Conservation (phyloP, 1,140 invertebrate genomes). For the Camponotus vicinus region DNA sequence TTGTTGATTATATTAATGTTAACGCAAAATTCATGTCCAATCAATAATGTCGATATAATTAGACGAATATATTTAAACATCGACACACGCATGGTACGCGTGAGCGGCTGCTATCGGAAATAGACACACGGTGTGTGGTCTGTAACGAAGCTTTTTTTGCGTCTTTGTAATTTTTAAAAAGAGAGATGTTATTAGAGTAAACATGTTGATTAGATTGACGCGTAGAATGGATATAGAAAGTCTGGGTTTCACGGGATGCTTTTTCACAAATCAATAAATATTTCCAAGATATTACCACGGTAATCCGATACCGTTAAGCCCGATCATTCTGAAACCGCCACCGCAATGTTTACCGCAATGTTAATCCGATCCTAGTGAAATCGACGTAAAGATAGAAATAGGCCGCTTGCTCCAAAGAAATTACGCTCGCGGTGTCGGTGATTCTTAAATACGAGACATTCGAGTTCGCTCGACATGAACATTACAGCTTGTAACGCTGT, state of each 20-base stretch:
- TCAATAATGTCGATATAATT: constrained; percentile 40
- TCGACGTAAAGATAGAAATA: constrained; percentile 38
- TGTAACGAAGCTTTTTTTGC: constrained; percentile 1
- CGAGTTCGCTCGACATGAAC: not conserved
- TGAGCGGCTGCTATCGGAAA: constrained; percentile 8
- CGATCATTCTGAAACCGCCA: not conserved
- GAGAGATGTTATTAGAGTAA: constrained; percentile 21
- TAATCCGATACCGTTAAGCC: not conserved
- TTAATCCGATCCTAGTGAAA: constrained; percentile 18
- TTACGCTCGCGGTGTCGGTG: constrained; percentile 19
- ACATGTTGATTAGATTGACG: constrained; percentile 10
- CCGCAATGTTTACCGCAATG: not conserved
- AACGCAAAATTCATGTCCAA: not conserved
- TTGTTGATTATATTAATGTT: not conserved
- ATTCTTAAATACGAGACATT: constrained; percentile 45
- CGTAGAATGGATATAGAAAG: not conserved
- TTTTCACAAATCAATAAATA: not conserved
- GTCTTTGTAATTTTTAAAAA: not conserved
- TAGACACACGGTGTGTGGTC: constrained; percentile 39
- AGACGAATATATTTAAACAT: constrained; percentile 31
- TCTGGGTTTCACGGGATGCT: not conserved
- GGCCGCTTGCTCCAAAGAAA: constrained; percentile 14
- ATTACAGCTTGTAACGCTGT: constrained; percentile 2
- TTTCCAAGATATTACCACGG: not conserved
- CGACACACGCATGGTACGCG: not conserved